Conservation (phyloP, 2,888 invertebrate genomes). For the Criorhina ranunculi region DNA sequence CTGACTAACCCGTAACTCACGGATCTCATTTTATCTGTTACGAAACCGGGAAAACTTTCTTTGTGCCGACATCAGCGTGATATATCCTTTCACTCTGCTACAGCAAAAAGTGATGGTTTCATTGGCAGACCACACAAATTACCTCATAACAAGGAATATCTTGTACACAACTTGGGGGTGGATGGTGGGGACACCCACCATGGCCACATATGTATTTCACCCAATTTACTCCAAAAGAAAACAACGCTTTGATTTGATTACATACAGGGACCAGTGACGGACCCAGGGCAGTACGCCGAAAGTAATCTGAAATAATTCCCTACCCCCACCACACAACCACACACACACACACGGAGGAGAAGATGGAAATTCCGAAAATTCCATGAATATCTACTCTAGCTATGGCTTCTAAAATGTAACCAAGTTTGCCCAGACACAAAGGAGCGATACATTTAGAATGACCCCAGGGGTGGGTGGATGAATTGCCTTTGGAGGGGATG, state of each 20-base stretch:
- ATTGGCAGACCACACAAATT: constrained; percentile 66
- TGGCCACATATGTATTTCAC: constrained; percentile 50
- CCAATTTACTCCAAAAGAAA: constrained; percentile 60
- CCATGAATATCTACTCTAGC: constrained; percentile 63
- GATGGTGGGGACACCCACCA: background rate
- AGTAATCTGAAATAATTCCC: constrained; percentile 69
- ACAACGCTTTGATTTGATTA: constrained; percentile 74
- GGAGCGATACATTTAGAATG: constrained; percentile 62
- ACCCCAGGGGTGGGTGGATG: constrained; percentile 41
- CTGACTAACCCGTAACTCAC: constrained; percentile 13
- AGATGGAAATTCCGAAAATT: constrained; percentile 63
- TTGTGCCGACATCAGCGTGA: constrained; percentile 21
- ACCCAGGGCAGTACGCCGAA: constrained; percentile 28
- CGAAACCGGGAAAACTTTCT: constrained; percentile 45
- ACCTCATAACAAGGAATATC: constrained; percentile 62
- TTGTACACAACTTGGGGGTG: constrained; percentile 16
- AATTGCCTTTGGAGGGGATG: constrained; percentile 3
- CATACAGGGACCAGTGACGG: constrained; percentile 18
- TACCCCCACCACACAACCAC: background rate
- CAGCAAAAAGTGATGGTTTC: constrained; percentile 7
- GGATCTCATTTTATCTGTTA: constrained; percentile 45
- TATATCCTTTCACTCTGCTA: constrained; percentile 60
- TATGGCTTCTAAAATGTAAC: constrained; percentile 40
- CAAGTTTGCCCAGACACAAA: constrained; percentile 48
- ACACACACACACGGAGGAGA: constrained; percentile 9